Evolutionary conservation across 2,797 vertebrate genomes (phyloP).

Genomic region (Alcedo quadribrachys): DNA sequence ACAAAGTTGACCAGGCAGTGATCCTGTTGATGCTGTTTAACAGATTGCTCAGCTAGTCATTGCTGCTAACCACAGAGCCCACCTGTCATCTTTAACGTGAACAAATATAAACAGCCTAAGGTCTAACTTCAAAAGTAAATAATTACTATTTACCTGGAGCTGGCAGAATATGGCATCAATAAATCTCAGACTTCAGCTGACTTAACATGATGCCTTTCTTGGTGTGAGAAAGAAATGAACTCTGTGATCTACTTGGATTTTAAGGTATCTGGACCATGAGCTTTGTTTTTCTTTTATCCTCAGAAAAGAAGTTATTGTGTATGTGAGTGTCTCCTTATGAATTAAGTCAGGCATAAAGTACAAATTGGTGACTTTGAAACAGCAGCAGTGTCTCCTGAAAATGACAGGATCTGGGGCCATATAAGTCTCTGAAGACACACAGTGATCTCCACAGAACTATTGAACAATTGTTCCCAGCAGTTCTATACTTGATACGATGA

Average conservation of each 20-base stretch:
- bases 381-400: conserved; percentile 2
- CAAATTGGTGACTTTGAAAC: conserved; percentile 38
- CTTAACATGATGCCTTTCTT: not conserved
- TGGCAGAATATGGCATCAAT: not conserved
- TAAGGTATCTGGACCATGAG: not conserved
- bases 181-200: not conserved
- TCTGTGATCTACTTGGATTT: not conserved
- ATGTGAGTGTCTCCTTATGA: not conserved
- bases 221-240: not conserved
- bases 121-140: not conserved
- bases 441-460: not conserved
- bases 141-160: not conserved
- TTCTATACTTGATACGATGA: not conserved
- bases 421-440: not conserved
- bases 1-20: not conserved
- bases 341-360: conserved; percentile 30
- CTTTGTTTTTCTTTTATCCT: not conserved
- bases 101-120: not conserved
- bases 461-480: conserved; percentile 14
- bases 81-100: not conserved
- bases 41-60: not conserved
- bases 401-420: not conserved
- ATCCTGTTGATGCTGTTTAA: not conserved
- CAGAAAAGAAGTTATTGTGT: not conserved
- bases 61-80: not conserved